These are phyloP conservation scores for Chaetophractus vellerosus DNA, from an alignment of 2,797 vertebrate genomes.

Conservation along the genomic window DNA sequence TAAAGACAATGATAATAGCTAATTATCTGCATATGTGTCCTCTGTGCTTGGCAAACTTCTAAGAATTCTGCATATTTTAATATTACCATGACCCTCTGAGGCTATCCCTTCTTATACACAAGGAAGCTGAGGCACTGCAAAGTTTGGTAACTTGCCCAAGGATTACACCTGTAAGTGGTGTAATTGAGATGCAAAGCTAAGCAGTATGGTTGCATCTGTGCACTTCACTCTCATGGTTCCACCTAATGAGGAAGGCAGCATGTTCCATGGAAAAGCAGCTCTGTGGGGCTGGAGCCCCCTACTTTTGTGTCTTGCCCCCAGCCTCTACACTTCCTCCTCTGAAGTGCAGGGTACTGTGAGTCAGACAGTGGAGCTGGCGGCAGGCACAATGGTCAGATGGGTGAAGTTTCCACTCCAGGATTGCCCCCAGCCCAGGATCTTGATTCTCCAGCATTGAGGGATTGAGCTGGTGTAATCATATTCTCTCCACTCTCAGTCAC, in stretches of 20 bases:
- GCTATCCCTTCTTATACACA: not conserved
- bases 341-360: not conserved
- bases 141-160: not conserved
- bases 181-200: not conserved
- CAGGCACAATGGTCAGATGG: not conserved
- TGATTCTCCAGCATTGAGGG: not conserved
- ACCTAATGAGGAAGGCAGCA: not conserved
- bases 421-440: not conserved
- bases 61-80: not conserved
- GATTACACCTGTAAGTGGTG: not conserved
- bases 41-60: not conserved
- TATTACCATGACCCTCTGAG: not conserved
- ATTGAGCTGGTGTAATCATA: not conserved
- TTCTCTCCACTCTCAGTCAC: not conserved
- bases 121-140: not conserved
- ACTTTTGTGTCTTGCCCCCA: not conserved
- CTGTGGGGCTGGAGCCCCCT: not conserved
- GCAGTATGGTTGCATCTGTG: not conserved
- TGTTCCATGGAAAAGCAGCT: not conserved
- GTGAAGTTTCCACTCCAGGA: not conserved
- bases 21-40: not conserved
- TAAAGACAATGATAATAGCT: not conserved
- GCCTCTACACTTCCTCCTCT: fast-evolving
- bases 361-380: not conserved
- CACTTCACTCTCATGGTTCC: too few species aligned